These are phyloP conservation scores for Syrphus vitripennis DNA, from an alignment of 2,888 invertebrate species.

Conservation along the genomic window DNA sequence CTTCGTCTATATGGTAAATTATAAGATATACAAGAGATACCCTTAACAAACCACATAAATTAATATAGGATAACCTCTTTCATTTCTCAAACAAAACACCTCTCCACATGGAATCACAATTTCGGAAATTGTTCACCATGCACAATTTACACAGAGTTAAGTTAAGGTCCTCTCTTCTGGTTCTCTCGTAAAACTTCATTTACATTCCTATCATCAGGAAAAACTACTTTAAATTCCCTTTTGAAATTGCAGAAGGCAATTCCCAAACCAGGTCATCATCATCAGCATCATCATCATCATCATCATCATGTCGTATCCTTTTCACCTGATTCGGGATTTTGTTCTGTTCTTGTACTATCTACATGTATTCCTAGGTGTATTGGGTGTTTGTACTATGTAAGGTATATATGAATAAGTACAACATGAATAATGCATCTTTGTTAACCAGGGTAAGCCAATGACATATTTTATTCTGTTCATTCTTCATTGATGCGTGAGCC, in stretches of 20 bases:
- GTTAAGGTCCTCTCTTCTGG: not conserved
- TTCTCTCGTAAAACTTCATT: constrained; percentile 63
- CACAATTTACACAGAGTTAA: constrained; percentile 40
- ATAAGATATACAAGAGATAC: not conserved
- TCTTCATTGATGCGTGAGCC: constrained; percentile 57
- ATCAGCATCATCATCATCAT: too few species aligned
- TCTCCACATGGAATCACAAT: constrained; percentile 17
- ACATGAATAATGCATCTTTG: constrained; percentile 65
- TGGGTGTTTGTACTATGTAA: not conserved
- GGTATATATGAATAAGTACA: not conserved
- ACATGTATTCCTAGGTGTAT: not conserved
- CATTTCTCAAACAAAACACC: constrained; percentile 9
- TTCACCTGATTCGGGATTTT: constrained; percentile 60
- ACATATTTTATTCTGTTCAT: constrained; percentile 57
- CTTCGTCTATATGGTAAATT: not conserved
- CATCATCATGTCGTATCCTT: constrained; percentile 52
- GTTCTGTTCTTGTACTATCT: not conserved
- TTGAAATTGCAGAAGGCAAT: constrained; percentile 66
- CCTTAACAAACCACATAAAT: constrained; percentile 10
- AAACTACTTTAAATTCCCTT: constrained; percentile 65
- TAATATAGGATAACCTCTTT: not conserved
- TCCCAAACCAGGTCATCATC: constrained; percentile 57
- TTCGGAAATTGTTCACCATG: constrained; percentile 41
- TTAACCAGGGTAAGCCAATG: constrained; percentile 50
- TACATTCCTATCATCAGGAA: constrained; percentile 55